These are phyloP conservation scores for Muntiacus muntjak DNA, from an alignment of 2,113 vertebrate species.

Conservation along the genomic window DNA sequence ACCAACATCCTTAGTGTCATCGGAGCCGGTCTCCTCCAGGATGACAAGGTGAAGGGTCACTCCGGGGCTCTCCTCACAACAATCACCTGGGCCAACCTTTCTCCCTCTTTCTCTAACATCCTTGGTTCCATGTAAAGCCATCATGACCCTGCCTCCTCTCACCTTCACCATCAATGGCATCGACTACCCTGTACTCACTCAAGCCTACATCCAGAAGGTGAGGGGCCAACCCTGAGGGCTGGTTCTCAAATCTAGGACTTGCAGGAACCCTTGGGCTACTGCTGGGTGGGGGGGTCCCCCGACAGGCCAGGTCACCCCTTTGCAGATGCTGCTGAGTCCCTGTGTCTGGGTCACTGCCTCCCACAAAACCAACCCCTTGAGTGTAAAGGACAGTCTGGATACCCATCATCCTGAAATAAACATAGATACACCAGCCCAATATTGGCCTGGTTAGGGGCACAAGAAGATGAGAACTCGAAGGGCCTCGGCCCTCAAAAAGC, in stretches of 20 bases:
- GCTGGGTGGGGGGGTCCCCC: neutral
- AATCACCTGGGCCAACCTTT: rapidly evolving
- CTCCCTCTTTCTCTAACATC: neutral
- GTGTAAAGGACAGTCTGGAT: neutral
- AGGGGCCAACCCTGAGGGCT: neutral
- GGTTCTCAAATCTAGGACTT: neutral
- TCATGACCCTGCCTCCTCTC: slow-evolving; percentile 61
- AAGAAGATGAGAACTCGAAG: neutral
- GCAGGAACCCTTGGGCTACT: rapidly evolving
- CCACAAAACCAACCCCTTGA: neutral
- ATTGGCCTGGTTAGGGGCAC: too few species aligned
- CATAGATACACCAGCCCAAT: rapidly evolving
- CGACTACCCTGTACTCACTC: slow-evolving; percentile 63
- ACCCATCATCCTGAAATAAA: neutral
- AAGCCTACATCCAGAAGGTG: slow-evolving; percentile 68
- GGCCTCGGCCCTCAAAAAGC: neutral
- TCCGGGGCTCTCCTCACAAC: neutral
- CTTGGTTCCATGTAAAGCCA: neutral
- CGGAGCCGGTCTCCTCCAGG: neutral
- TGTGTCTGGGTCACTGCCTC: neutral
- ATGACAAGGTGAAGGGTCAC: neutral
- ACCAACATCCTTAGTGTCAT: slow-evolving; percentile 70
- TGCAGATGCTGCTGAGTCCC: rapidly evolving
- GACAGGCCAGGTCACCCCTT: neutral
- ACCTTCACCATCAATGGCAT: slow-evolving; percentile 65